A percentile compares a stretch with the other conserved stretches of the same genome.
Conservation (phyloP, 1,140 invertebrate species). For the Drosophila saltans region DNA sequence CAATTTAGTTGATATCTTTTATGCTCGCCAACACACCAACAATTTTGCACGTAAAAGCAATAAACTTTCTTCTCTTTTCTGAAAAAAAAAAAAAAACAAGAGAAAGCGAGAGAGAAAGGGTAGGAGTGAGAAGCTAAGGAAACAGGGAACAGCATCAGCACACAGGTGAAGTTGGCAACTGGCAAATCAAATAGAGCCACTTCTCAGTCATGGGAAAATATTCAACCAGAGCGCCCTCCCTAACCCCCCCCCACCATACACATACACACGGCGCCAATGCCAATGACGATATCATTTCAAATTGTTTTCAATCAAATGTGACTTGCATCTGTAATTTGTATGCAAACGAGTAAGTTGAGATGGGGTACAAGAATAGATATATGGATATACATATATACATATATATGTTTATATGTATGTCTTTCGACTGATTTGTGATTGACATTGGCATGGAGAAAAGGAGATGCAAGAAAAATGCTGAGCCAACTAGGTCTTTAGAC, state of each 20-base stretch:
- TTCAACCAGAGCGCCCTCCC: not conserved
- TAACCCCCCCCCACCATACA: not conserved
- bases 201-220: constrained; percentile 30
- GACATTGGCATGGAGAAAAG: constrained; percentile 40
- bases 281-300: constrained; percentile 73
- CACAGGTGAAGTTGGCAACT: constrained; percentile 39
- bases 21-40: constrained; percentile 67
- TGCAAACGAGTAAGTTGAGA: constrained; percentile 54
- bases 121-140: not conserved
- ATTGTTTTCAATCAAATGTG: constrained; percentile 80
- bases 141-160: not conserved
- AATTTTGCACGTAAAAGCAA: constrained; percentile 77
- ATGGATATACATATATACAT: constrained; percentile 6
- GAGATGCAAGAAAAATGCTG: constrained; percentile 21
- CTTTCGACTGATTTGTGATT: constrained; percentile 67
- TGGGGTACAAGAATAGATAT: constrained; percentile 6
- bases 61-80: constrained; percentile 45
- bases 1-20: constrained; percentile 73
- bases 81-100: constrained; percentile 2
- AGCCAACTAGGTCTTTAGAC: constrained; percentile 20
- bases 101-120: not conserved
- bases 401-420: constrained; percentile 4
- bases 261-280: constrained; percentile 18
- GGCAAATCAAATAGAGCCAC: constrained; percentile 59
- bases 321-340: constrained; percentile 79